Evolutionary conservation across 2,113 vertebrate genomes (phyloP).

Genomic region (Uria aalge): DNA sequence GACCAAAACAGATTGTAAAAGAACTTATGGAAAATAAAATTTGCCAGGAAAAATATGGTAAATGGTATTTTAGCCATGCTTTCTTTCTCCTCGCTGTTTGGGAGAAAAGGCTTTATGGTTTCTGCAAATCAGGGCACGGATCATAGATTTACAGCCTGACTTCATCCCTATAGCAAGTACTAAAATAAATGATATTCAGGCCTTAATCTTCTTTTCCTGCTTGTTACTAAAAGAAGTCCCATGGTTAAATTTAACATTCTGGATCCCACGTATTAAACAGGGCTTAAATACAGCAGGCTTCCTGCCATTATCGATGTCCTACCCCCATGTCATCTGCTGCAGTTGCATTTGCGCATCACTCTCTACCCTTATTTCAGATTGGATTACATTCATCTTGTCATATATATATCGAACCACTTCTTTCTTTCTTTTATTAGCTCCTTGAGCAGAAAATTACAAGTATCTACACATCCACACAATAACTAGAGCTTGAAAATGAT

Average conservation of each 20-base stretch:
- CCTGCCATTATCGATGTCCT: background rate
- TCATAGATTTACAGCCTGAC: background rate
- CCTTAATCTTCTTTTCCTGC: background rate
- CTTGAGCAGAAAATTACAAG: constrained; percentile 2
- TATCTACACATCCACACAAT: background rate
- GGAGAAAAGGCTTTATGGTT: background rate
- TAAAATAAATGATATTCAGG: background rate
- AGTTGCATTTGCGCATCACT: background rate
- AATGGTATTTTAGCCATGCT: background rate
- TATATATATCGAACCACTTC: background rate
- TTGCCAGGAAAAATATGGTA: background rate
- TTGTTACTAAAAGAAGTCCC: background rate
- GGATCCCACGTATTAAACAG: background rate
- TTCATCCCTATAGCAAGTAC: background rate
- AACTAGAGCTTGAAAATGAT: constrained; percentile 16
- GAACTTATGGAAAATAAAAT: background rate
- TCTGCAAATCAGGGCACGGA: background rate
- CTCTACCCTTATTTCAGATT: background rate
- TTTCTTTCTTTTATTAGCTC: background rate
- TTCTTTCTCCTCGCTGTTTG: background rate
- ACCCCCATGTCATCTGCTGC: background rate
- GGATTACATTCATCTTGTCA: background rate
- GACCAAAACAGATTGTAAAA: background rate
- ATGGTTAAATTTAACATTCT: background rate
- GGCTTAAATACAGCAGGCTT: background rate